Conservation (phyloP, 1,140 invertebrate species). For the Fopius arisanus region DNA sequence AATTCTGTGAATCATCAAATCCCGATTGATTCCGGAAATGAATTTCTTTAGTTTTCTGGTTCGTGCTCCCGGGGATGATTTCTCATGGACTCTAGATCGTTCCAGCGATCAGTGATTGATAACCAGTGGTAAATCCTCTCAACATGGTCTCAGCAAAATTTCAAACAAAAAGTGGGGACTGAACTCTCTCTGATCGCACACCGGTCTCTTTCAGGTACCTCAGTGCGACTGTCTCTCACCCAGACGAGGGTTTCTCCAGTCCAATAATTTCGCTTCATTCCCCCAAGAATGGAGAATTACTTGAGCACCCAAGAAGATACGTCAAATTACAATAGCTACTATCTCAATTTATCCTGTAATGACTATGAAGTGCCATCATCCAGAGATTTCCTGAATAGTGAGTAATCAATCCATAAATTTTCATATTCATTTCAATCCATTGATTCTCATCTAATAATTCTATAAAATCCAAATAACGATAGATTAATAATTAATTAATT, state of each 20-base stretch:
- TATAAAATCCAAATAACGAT: neutral
- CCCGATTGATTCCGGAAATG: too few species aligned
- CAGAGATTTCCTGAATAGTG: conserved; percentile 53
- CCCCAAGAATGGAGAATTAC: conserved; percentile 14
- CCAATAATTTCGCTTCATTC: too few species aligned
- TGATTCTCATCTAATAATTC: neutral
- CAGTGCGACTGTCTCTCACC: neutral
- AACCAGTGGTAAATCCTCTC: neutral
- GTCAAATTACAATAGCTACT: conserved; percentile 11
- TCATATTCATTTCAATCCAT: neutral
- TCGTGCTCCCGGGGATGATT: too few species aligned
- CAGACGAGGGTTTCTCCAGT: neutral
- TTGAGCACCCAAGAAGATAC: neutral
- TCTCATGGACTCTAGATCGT: too few species aligned
- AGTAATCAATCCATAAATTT: conserved; percentile 37
- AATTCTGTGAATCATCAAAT: too few species aligned
- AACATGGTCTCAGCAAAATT: neutral
- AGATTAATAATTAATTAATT: neutral
- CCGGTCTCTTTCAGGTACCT: neutral
- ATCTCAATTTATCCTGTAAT: conserved; percentile 48
- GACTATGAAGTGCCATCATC: conserved; percentile 46
- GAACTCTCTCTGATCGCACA: conserved; percentile 9
- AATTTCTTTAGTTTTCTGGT: too few species aligned
- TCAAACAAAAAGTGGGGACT: conserved; percentile 18
- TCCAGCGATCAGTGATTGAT: too few species aligned